Conservation (phyloP, 2,113 vertebrate species). For the Atractosteus spatula region DNA sequence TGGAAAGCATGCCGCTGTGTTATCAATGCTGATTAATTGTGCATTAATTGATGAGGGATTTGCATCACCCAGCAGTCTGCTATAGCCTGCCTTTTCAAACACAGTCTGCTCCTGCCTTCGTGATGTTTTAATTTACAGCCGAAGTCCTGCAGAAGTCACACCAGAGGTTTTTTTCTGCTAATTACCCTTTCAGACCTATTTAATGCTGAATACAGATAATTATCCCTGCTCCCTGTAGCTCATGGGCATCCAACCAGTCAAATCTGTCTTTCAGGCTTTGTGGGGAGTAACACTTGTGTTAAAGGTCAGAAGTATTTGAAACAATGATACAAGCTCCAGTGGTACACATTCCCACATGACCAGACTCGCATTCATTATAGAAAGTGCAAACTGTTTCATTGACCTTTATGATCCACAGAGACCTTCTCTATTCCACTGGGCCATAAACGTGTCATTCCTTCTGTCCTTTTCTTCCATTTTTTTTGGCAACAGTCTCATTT, state of each 20-base stretch:
- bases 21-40: conserved; percentile 32
- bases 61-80: conserved; percentile 16
- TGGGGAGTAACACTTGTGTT: conserved; percentile 21
- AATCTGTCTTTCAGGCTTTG: conserved; percentile 7
- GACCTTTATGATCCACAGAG: conserved; percentile 26
- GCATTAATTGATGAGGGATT: conserved; percentile 29
- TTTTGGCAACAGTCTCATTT: too few species aligned
- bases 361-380: conserved; percentile 23
- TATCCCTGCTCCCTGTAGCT: conserved; percentile 23
- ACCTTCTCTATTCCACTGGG: conserved; percentile 13
- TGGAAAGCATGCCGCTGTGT: conserved; percentile 23
- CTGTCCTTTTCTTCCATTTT: not conserved
- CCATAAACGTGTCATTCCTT: conserved; percentile 7
- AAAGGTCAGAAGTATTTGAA: conserved; percentile 42
- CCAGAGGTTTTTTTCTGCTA: conserved; percentile 24
- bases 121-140: conserved; percentile 3
- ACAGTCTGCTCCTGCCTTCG: not conserved
- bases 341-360: conserved; percentile 20
- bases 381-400: conserved; percentile 16
- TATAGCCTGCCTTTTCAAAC: conserved; percentile 4
- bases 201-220: conserved; percentile 25
- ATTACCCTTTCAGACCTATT: conserved; percentile 28
- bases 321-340: conserved; percentile 30
- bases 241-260: conserved; percentile 16
- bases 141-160: conserved; percentile 17